phyloP scores from a whole-genome alignment of 2,113 vertebrate species.

The Numida meleagris region DNA sequence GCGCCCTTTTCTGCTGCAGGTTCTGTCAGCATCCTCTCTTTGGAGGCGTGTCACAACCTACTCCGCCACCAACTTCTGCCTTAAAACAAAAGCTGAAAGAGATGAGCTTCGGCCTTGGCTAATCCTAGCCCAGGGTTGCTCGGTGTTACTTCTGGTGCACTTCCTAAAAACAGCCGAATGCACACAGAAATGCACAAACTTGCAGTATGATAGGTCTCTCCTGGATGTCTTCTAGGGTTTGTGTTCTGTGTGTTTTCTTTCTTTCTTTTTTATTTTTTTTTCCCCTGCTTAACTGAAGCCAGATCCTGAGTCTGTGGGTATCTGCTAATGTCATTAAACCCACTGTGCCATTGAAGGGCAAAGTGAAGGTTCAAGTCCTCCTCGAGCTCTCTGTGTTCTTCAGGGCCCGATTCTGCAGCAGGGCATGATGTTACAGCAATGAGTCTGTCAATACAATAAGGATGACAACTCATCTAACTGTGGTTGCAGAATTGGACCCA shows the following conservation, averaged over 20 bases:
- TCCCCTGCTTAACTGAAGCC: not conserved
- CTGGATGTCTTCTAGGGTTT: not conserved
- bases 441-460: not conserved
- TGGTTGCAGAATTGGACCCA: not conserved
- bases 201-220: not conserved
- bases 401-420: not conserved
- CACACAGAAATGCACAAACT: too few relatives aligned
- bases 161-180: not conserved
- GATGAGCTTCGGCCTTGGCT: not conserved
- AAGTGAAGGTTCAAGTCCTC: not conserved
- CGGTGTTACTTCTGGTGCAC: not conserved
- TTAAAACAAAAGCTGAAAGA: not conserved
- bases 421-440: not conserved
- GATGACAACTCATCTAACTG: not conserved
- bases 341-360: not conserved
- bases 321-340: not conserved
- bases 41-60: fast-evolving
- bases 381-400: not conserved
- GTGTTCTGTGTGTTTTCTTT: not conserved
- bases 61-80: not conserved
- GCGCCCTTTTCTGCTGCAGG: not conserved
- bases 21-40: not conserved
- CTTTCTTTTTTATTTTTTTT: too few relatives aligned
- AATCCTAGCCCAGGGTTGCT: not conserved
- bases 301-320: not conserved